phyloP scores from a whole-genome alignment of 2,797 vertebrate genomes.

The Schizopygopsis malacanthus region DNA sequence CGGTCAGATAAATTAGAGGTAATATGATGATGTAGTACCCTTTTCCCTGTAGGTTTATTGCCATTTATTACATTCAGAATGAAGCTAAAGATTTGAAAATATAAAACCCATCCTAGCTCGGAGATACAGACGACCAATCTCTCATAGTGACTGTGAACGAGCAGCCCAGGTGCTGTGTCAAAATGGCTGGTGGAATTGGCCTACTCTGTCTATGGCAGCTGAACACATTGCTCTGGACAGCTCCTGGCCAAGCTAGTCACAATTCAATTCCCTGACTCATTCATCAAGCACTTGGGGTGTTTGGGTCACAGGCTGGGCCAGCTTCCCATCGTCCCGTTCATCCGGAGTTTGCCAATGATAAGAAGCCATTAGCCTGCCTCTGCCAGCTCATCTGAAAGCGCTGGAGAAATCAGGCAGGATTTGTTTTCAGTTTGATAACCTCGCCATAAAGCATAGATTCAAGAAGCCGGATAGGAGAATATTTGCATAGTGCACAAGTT shows the following conservation, averaged over 20 bases:
- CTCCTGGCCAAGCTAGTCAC: constrained; percentile 55
- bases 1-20: constrained; percentile 29
- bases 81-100: constrained; percentile 45
- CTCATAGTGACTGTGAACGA: constrained; percentile 34
- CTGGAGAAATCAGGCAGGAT: constrained; percentile 32
- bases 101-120: constrained; percentile 28
- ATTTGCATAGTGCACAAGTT: background rate
- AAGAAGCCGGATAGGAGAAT: background rate
- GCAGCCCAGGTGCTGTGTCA: constrained; percentile 50
- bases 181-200: constrained; percentile 55
- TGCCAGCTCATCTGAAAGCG: background rate
- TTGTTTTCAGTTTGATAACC: constrained; percentile 10
- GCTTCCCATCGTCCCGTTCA: constrained; percentile 14
- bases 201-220: constrained; percentile 57
- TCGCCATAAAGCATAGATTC: background rate
- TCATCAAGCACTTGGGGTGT: constrained; percentile 56
- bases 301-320: constrained; percentile 42
- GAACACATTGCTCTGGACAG: constrained; percentile 60
- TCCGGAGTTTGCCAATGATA: constrained; percentile 39
- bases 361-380: constrained; percentile 44
- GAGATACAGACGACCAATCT: constrained; percentile 44
- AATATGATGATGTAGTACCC: constrained; percentile 35
- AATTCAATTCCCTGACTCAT: constrained; percentile 61
- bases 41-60: constrained; percentile 40
- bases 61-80: constrained; percentile 47